phyloP scores from a whole-genome alignment of 2,888 invertebrate genomes.

The Norana najaformis region DNA sequence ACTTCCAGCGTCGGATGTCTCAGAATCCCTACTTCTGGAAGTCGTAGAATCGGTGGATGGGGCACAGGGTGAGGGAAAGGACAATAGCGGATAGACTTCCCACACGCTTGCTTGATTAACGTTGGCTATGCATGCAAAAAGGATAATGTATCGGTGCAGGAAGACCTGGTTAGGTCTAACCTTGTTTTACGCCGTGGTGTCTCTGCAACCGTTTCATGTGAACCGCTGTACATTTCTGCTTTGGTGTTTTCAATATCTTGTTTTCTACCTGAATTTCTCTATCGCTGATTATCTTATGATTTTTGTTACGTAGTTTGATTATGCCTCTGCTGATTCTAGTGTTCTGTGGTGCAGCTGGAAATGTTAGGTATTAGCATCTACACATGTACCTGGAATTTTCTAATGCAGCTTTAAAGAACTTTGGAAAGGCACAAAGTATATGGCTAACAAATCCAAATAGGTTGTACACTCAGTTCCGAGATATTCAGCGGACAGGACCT shows the following conservation, averaged over 20 bases:
- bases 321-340: neutral
- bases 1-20: constrained; percentile 82
- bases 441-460: neutral
- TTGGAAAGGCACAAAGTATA: neutral
- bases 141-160: neutral
- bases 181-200: neutral
- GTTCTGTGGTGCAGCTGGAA: neutral
- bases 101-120: neutral
- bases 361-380: too few species aligned
- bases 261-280: neutral
- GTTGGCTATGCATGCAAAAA: neutral
- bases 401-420: neutral
- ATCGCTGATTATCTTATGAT: too few species aligned
- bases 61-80: neutral
- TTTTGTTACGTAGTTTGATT: neutral
- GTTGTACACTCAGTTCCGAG: neutral
- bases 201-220: neutral
- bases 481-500: neutral
- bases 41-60: constrained; percentile 28
- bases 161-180: too few species aligned
- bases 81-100: neutral
- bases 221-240: constrained; percentile 13
- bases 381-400: neutral
- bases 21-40: constrained; percentile 94
- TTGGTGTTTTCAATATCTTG: neutral